A percentile compares a stretch with the other conserved stretches of the same genome.
Conservation (phyloP, 2,888 invertebrate species). For the Epirrhoe alternata region DNA sequence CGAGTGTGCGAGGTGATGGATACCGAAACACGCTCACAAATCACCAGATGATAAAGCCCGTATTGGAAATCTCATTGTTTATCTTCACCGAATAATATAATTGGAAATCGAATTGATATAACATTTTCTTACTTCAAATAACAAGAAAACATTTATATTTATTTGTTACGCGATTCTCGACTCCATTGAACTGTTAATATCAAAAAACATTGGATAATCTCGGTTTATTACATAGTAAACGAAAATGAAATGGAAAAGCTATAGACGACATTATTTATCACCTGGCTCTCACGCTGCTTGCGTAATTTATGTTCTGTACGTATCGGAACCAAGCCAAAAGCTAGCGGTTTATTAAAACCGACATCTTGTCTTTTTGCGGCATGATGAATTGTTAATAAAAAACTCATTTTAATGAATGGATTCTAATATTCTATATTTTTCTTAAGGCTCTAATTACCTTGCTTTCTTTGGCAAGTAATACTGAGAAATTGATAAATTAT, state of each 20-base stretch:
- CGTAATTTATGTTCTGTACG: constrained; percentile 60
- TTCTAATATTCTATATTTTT: constrained; percentile 18
- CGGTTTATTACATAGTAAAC: constrained; percentile 30
- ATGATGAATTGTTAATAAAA: constrained; percentile 24
- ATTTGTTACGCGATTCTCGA: constrained; percentile 22
- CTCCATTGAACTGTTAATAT: constrained; percentile 32
- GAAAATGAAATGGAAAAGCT: constrained; percentile 32
- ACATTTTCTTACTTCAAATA: constrained; percentile 3
- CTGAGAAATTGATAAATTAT: constrained; percentile 18
- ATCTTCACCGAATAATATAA: constrained; percentile 16
- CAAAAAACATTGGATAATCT: constrained; percentile 28
- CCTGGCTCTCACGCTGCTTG: constrained; percentile 58
- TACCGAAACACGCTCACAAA: background rate
- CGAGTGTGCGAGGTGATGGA: background rate
- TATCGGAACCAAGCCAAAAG: constrained; percentile 66
- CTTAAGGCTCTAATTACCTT: constrained; percentile 19
- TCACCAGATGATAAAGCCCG: constrained; percentile 2
- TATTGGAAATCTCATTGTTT: constrained; percentile 11
- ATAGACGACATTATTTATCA: constrained; percentile 45
- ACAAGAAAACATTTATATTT: constrained; percentile 27
- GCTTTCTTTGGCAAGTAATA: constrained; percentile 12
- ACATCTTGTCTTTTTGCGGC: constrained; percentile 56
- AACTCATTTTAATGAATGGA: constrained; percentile 9
- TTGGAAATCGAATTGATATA: constrained; percentile 12
- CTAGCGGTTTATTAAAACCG: constrained; percentile 55